Evolutionary conservation across 1,140 invertebrate species (phyloP), one percentile per base, ranked within the genome.

Genomic region (Maniola jurtina): DNA sequence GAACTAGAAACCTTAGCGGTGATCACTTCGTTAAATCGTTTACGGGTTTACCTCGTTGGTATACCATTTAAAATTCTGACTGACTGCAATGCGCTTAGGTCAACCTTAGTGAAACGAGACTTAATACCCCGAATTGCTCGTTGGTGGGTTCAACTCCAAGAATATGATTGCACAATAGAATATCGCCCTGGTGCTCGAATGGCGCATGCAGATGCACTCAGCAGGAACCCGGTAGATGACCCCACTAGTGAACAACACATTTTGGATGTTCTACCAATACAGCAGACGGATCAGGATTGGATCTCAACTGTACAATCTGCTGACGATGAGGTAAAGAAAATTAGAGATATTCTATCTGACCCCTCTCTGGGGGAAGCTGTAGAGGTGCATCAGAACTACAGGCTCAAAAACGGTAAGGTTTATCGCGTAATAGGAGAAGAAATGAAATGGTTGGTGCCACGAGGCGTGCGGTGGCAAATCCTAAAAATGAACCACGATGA

Each of bases 401-500:
- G 68, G 47, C 9, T 77, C n/a, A 72, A 72, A 55, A 72, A 80
- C 64, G 68, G 66, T 7, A 52, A 69, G 5, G 67, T 86, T 14
- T 83, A 77, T 65, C 35, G 77, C 3, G 68, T 74, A 25, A 61
- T 79, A 6, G 63, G 45, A 11, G 64, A 72, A n/a, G 76, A 76
- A 33, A 64, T 77, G 14, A 70, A 66, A 45, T 88, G 78, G 78
- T 47, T 81, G 0, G 80, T 86, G 13, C 86, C 84, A 0, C 62
- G 62, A 68, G 75, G 74, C 8, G 66, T 76, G 8, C 59, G 80
- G 10, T 75, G 70, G 47, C 72, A 82, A 15, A 65, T 85, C n/a
- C 59, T 83, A 25, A 64, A 76, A 55, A 59, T 62, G 50, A 75
- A 74, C 55, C 82, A 88, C 61, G 83, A 86, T 40, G 73, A 81